Conservation (phyloP, 2,888 invertebrate species). For the Plutella xylostella region DNA sequence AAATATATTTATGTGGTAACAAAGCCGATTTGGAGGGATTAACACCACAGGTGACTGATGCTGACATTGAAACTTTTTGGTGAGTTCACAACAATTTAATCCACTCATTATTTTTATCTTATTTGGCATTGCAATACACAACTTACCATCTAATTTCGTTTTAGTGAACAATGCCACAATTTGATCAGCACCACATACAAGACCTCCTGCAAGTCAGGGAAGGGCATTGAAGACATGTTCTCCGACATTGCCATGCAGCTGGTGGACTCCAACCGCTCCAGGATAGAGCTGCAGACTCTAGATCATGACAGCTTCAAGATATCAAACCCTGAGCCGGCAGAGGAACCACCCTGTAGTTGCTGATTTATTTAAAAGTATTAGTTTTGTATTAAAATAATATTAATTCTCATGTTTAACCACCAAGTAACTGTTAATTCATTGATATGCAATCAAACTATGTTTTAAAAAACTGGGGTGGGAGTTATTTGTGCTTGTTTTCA, state of each 20-base stretch:
- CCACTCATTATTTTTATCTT: neutral
- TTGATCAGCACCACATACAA: constrained; percentile 89
- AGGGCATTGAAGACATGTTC: constrained; percentile 93
- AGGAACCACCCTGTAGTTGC: constrained; percentile 61
- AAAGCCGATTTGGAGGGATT: constrained; percentile 84
- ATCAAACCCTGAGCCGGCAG: constrained; percentile 70
- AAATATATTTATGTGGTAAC: constrained; percentile 95
- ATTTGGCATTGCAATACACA: neutral
- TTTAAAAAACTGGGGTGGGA: too few relatives aligned
- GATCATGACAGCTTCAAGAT: constrained; percentile 84
- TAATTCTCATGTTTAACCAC: neutral
- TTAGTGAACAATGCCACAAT: constrained; percentile 91
- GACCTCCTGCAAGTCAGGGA: constrained; percentile 89
- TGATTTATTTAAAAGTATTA: constrained; percentile 29
- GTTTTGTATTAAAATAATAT: neutral
- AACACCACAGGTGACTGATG: constrained; percentile 83
- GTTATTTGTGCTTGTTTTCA: too few relatives aligned
- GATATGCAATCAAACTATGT: too few relatives aligned
- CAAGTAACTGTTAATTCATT: too few relatives aligned
- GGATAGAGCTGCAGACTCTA: constrained; percentile 83
- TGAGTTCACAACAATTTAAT: constrained; percentile 32
- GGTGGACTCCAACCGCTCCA: constrained; percentile 83
- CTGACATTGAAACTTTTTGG: constrained; percentile 91
- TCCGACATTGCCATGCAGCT: constrained; percentile 85
- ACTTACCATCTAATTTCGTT: too few relatives aligned